Conservation (phyloP, 2,113 vertebrate species). For the Piaya cayana region DNA sequence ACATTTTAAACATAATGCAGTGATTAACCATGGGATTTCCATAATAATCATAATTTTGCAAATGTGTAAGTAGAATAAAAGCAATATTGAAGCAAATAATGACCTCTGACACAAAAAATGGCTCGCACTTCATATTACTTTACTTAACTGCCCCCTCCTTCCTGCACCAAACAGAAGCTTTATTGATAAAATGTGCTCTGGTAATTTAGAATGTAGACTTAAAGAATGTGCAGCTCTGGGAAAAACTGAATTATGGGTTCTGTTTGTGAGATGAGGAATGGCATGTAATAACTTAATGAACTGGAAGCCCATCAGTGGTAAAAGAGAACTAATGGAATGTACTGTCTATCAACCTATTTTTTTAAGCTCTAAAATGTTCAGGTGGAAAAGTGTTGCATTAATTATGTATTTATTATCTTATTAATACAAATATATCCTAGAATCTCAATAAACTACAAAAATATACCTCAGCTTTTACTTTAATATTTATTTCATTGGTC, state of each 20-base stretch:
- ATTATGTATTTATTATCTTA: conserved; percentile 26
- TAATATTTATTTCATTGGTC: background rate
- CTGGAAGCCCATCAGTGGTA: conserved; percentile 53
- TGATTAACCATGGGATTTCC: background rate
- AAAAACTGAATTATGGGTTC: conserved; percentile 57
- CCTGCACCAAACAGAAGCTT: conserved; percentile 41
- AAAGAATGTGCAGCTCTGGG: conserved; percentile 59
- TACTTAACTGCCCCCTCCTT: conserved; percentile 45
- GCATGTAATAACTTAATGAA: conserved; percentile 63
- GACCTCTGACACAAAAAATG: conserved; percentile 37
- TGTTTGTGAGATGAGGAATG: conserved; percentile 56
- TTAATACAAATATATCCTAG: background rate
- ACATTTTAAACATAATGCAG: background rate
- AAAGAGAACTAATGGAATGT: conserved; percentile 21
- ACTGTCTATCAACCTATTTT: background rate
- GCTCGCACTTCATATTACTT: conserved; percentile 44
- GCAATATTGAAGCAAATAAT: conserved; percentile 59
- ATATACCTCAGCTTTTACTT: background rate
- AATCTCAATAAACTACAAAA: conserved; percentile 14
- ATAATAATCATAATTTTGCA: background rate
- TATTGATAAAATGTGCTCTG: conserved; percentile 62
- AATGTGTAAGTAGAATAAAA: conserved; percentile 52
- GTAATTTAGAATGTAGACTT: conserved; percentile 45
- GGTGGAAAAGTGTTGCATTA: background rate
- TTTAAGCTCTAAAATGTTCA: background rate